Percentiles rank a stretch among this genome's conserved stretches.
Conservation (phyloP, 2,113 vertebrate species). For the Trinectes maculatus region DNA sequence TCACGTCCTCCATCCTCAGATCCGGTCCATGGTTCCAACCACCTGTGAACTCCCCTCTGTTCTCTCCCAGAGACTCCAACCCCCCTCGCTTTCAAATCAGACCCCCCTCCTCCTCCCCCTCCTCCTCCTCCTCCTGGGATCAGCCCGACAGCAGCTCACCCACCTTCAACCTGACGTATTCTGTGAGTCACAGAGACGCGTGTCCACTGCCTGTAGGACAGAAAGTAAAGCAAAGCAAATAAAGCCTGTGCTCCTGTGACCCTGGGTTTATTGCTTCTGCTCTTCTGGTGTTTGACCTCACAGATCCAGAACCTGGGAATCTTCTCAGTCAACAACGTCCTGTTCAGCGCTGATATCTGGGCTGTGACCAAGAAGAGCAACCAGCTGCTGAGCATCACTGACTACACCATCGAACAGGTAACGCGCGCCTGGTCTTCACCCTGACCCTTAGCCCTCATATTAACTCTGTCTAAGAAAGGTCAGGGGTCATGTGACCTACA, state of each 20-base stretch:
- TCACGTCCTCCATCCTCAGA: too few relatives aligned
- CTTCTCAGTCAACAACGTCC: conserved; percentile 83
- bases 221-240: background rate
- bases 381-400: conserved; percentile 83
- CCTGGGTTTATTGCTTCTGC: background rate
- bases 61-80: conserved; percentile 81
- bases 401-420: conserved; percentile 83
- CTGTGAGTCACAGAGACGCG: conserved; percentile 53
- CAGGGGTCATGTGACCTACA: background rate
- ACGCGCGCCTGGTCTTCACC: background rate
- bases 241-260: too few relatives aligned
- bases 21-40: too few relatives aligned
- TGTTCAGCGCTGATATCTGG: conserved; percentile 84
- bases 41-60: too few relatives aligned
- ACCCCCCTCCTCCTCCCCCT: conserved; percentile 69
- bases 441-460: too few relatives aligned
- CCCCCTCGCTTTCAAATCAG: conserved; percentile 86
- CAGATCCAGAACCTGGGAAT: conserved; percentile 92
- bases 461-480: too few relatives aligned
- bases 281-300: background rate
- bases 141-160: conserved; percentile 66
- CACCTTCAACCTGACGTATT: conserved; percentile 86
- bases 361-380: conserved; percentile 83
- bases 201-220: background rate
- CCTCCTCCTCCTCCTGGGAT: conserved; percentile 66